Conservation (phyloP, 2,113 vertebrate species). For the Scomber colias region DNA sequence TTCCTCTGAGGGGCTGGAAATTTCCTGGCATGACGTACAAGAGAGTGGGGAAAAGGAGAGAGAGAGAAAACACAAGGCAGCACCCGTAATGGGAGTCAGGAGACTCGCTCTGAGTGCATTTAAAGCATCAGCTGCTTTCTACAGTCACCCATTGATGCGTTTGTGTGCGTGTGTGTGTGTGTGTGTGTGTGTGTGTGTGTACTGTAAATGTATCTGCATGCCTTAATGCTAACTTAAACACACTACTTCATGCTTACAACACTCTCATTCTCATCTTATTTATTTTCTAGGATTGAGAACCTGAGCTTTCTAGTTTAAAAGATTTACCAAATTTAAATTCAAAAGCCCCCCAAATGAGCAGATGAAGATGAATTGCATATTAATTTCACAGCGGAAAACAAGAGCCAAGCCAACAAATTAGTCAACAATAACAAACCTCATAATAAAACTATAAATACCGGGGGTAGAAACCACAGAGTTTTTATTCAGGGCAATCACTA, state of each 20-base stretch:
- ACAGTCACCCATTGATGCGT: slow-evolving; percentile 47
- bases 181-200: not conserved
- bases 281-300: not conserved
- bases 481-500: slow-evolving; percentile 10
- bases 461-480: not conserved
- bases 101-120: slow-evolving; percentile 62
- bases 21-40: slow-evolving; percentile 46
- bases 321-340: not conserved
- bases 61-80: slow-evolving; percentile 44
- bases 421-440: slow-evolving; percentile 8
- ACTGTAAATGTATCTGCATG: not conserved
- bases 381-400: not conserved
- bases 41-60: slow-evolving; percentile 10
- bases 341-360: not conserved
- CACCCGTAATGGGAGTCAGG: slow-evolving; percentile 73
- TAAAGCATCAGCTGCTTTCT: slow-evolving; percentile 62
- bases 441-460: slow-evolving; percentile 1
- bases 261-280: not conserved
- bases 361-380: not conserved
- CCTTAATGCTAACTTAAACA: not conserved
- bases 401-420: slow-evolving; percentile 1
- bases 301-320: not conserved
- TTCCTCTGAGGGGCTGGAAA: slow-evolving; percentile 49
- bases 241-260: not conserved
- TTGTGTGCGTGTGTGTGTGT: slow-evolving; percentile 21